Conservation (phyloP, 2,797 vertebrate species). For the Lophura swinhoii region DNA sequence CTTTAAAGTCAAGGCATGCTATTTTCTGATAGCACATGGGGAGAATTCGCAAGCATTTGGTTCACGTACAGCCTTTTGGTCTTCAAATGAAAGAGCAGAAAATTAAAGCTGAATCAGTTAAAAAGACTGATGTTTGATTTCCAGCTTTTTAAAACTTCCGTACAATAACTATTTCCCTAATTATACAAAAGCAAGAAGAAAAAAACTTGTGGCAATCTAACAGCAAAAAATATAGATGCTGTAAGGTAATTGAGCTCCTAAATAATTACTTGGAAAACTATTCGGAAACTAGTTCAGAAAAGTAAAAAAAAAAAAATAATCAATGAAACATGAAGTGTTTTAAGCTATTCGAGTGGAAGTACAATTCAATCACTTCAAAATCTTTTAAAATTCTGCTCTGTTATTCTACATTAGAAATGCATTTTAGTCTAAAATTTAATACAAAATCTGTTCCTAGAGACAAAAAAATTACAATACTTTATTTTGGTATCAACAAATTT, state of each 20-base stretch:
- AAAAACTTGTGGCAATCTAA: not conserved
- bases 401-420: not conserved
- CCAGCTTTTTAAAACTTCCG: not conserved
- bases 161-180: not conserved
- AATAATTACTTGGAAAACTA: not conserved
- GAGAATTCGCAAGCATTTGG: conserved; percentile 21
- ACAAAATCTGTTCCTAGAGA: not conserved
- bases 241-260: not conserved
- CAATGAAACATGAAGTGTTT: not conserved
- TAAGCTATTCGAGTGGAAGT: not conserved
- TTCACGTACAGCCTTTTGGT: not conserved
- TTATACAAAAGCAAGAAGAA: not conserved
- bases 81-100: conserved; percentile 12
- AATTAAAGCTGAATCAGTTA: conserved; percentile 9
- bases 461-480: not conserved
- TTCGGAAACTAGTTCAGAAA: not conserved
- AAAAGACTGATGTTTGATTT: conserved; percentile 23
- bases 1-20: conserved; percentile 30
- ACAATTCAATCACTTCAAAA: not conserved
- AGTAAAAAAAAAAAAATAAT: not conserved
- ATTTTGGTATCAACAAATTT: not conserved
- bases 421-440: not conserved
- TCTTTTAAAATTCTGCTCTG: not conserved
- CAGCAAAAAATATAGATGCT: not conserved
- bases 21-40: conserved; percentile 29